Percentiles rank a stretch among this genome's conserved stretches.
phyloP scores from a whole-genome alignment of 2,797 vertebrate genomes.

The Xiphophorus birchmanni region DNA sequence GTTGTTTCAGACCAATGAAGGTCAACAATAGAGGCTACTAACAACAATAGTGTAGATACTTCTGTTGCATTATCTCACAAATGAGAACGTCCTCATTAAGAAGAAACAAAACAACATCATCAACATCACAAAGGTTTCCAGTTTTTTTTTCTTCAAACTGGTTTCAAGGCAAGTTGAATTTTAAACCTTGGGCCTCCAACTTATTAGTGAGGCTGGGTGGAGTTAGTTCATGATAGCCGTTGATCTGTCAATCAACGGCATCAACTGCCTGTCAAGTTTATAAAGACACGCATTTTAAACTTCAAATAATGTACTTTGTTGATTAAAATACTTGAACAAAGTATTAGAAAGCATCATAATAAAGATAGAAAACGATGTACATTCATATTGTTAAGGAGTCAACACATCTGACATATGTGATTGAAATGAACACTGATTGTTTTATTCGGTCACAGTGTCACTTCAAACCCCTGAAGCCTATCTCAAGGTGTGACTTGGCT shows the following conservation, averaged over 20 bases:
- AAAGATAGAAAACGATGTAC: neutral
- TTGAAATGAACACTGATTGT: neutral
- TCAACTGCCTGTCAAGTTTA: neutral
- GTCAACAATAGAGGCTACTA: neutral
- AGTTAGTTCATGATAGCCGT: neutral
- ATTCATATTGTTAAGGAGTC: neutral
- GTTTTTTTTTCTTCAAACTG: neutral
- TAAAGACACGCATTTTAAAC: neutral
- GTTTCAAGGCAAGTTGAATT: neutral
- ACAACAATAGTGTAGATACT: neutral
- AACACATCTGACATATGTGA: neutral
- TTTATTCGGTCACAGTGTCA: neutral
- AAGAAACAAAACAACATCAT: neutral
- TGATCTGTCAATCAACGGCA: neutral
- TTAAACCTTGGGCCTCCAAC: neutral
- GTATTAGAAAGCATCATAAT: neutral
- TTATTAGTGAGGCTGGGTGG: neutral
- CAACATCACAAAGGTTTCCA: neutral
- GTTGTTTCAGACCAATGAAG: neutral
- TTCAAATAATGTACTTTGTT: neutral
- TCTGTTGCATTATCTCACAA: neutral
- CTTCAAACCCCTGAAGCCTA: neutral
- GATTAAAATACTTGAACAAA: neutral
- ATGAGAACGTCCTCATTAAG: neutral
- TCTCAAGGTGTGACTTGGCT: neutral